Percentiles rank a stretch among this genome's conserved stretches.
Conservation (phyloP, 2,888 invertebrate species). For the Drosophila leonis region DNA sequence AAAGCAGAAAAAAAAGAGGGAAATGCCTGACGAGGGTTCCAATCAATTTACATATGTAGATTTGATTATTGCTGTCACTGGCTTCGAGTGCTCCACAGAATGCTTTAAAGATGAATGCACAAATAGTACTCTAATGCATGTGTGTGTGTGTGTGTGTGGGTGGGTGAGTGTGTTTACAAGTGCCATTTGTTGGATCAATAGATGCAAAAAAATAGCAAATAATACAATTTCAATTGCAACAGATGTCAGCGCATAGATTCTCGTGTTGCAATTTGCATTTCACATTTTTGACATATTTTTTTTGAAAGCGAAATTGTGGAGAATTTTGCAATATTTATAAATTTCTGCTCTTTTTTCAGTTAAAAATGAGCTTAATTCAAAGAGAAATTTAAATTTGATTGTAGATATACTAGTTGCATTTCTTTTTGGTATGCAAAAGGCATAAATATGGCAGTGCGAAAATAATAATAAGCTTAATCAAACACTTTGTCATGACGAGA, state of each 20-base stretch:
- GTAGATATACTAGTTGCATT: too few relatives aligned
- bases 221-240: constrained; percentile 25
- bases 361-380: neutral
- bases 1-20: neutral
- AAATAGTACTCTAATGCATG: constrained; percentile 4
- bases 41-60: constrained; percentile 57
- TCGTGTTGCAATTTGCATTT: neutral
- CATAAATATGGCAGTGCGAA: too few relatives aligned
- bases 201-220: constrained; percentile 14
- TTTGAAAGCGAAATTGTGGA: neutral
- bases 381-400: neutral
- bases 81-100: constrained; percentile 29
- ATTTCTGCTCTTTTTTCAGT: neutral
- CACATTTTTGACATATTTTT: constrained; percentile 6
- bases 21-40: constrained; percentile 29
- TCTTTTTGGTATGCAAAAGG: too few relatives aligned
- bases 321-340: neutral
- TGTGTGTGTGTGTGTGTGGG: neutral
- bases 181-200: constrained; percentile 52
- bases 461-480: too few relatives aligned
- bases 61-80: constrained; percentile 54
- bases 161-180: constrained; percentile 16
- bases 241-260: constrained; percentile 9
- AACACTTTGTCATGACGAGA: too few relatives aligned
- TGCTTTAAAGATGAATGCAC: constrained; percentile 27